These are phyloP conservation scores for Stenopsyche tienmushanensis DNA, from an alignment of 1,140 invertebrate genomes.

Conservation along the genomic window DNA sequence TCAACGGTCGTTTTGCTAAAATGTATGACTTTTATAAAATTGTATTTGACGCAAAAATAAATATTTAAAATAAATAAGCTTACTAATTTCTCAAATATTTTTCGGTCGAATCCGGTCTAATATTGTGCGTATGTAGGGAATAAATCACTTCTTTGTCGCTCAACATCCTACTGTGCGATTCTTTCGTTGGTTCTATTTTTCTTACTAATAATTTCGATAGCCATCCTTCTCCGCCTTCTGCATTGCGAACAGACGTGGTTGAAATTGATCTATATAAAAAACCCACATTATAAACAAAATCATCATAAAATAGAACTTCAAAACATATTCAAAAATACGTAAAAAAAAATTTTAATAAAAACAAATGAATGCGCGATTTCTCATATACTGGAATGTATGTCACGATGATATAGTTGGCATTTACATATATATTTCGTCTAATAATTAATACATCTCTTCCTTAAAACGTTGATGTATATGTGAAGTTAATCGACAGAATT, in stretches of 20 bases:
- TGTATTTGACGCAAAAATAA: slow-evolving; percentile 1
- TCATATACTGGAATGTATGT: too few species aligned
- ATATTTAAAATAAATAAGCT: slow-evolving; percentile 50
- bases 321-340: background rate
- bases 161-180: slow-evolving; percentile 92
- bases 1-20: slow-evolving; percentile 79
- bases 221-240: slow-evolving; percentile 74
- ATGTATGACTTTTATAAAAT: slow-evolving; percentile 19
- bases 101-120: slow-evolving; percentile 82
- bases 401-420: too few species aligned
- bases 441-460: too few species aligned
- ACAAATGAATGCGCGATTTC: too few species aligned
- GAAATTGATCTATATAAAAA: slow-evolving; percentile 30
- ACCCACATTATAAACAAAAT: background rate
- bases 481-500: too few species aligned
- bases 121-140: slow-evolving; percentile 91
- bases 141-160: slow-evolving; percentile 94
- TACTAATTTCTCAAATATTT: slow-evolving; percentile 90
- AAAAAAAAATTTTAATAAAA: too few species aligned
- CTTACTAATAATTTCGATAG: slow-evolving; percentile 85
- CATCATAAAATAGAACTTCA: background rate
- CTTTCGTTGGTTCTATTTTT: slow-evolving; percentile 91
- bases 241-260: slow-evolving; percentile 54
- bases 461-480: too few species aligned
- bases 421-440: too few species aligned